These are phyloP conservation scores for Dryobotodes eremita DNA, from an alignment of 2,888 invertebrate genomes.

Conservation along the genomic window DNA sequence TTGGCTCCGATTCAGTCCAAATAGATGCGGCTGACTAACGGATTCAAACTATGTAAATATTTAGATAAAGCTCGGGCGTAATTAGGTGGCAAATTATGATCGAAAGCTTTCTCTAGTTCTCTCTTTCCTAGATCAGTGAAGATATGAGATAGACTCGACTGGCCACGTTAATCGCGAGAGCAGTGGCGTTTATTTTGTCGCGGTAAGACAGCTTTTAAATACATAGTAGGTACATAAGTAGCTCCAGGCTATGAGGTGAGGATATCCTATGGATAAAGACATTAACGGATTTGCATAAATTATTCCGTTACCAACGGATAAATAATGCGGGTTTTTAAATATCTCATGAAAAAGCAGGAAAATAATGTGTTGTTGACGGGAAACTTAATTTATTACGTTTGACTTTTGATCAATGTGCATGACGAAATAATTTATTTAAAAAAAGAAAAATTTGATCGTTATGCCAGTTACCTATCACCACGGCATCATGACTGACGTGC, in stretches of 20 bases:
- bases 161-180: neutral
- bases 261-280: neutral
- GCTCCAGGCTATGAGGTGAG: neutral
- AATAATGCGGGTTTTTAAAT: neutral
- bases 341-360: neutral
- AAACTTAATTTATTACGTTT: conserved; percentile 9
- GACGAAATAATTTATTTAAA: conserved; percentile 8
- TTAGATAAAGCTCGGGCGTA: conserved; percentile 3
- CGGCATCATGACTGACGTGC: conserved; percentile 12
- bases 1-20: conserved; percentile 12
- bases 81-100: conserved; percentile 6
- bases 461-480: conserved; percentile 21
- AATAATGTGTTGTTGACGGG: conserved; percentile 2
- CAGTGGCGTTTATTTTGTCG: neutral
- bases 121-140: neutral
- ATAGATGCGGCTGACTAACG: neutral
- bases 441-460: neutral
- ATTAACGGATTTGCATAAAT: neutral
- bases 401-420: conserved; percentile 6
- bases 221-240: neutral
- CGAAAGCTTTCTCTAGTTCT: neutral
- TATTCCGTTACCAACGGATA: neutral
- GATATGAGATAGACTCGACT: too few species aligned
- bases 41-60: conserved; percentile 21
- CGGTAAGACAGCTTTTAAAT: neutral